Evolutionary conservation across 2,888 invertebrate genomes (phyloP), one percentile per base, ranked within the genome.

Genomic region (Drosophila robusta): DNA sequence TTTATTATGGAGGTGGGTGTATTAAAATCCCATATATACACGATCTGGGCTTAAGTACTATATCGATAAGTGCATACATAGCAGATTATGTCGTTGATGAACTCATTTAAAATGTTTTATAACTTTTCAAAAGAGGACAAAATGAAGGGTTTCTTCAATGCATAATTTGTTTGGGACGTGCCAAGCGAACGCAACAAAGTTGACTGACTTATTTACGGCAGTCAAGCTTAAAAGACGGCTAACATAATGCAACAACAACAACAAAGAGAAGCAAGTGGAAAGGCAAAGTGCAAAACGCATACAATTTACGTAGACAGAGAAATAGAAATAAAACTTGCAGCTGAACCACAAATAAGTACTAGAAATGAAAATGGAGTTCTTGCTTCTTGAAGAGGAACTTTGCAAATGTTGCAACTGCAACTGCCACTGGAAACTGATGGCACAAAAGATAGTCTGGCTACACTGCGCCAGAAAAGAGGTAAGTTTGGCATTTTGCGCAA

Each of bases 131-230:
- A 44, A 44, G 32, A 49, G 41, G 32, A 26, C 44, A 32, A 56
- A 45, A 29, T 16, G 8, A 49, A 47, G 52, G 52, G 38, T 42
- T 46, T 50, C 16, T 54, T n/a, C n/a, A 38, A 29, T 22, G 55
- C 36, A 61, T 55, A 74, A 58, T 63, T 64, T 45, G 64, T 41
- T 50, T 51, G 65, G 47, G 58, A 76, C 76, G 73, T 73, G 73
- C 44, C 55, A 51, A 47, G 66, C 61, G 50, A 78, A 49, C 55
- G 57, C 60, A 68, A 63, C 67, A 70, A 73, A 77, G 78, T 80
- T 80, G 75, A 78, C 70, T 75, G 79, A 76, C 75, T 62, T 70
- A 63, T 66, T 70, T 63, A 54, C 75, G 58, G 52, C 69, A 58
- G 55, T 51, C 57, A 41, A 54, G 50, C 50, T 39, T 18, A 50